These are phyloP conservation scores for Aspidoscelis tigris DNA, from an alignment of 2,113 vertebrate species.

Conservation along the genomic window DNA sequence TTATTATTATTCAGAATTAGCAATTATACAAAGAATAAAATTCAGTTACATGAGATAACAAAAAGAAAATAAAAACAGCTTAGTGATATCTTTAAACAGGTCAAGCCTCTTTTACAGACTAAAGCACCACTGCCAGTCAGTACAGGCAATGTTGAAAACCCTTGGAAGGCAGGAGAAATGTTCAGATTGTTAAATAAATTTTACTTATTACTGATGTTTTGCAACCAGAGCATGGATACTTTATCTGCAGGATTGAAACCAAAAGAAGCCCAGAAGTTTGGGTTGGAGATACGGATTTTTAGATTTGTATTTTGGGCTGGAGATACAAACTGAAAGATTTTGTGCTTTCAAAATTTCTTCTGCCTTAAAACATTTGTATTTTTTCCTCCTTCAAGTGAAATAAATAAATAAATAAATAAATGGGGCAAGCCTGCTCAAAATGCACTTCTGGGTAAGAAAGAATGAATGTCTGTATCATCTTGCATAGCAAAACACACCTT, in stretches of 20 bases:
- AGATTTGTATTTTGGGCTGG: background rate
- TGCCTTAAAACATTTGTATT: background rate
- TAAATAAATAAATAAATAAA: background rate
- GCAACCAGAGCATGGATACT: background rate
- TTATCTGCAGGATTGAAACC: background rate
- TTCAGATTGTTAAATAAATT: background rate
- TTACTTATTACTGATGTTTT: background rate
- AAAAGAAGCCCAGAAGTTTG: background rate
- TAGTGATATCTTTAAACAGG: no score
- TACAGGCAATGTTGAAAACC: no score
- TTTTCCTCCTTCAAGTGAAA: background rate
- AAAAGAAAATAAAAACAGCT: no score
- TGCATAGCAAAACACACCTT: slow-evolving; percentile 13
- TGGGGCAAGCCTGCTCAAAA: background rate
- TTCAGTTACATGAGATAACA: no score
- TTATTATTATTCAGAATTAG: no score
- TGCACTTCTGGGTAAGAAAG: background rate
- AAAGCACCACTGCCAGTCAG: no score
- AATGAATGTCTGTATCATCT: slow-evolving; percentile 4
- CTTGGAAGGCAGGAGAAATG: background rate
- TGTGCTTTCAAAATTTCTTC: background rate
- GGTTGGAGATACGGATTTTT: background rate
- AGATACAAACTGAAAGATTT: background rate
- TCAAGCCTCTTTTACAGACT: no score
- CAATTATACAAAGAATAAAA: no score